Conservation (phyloP, 1,140 invertebrate genomes). For the Saccostrea echinata region DNA sequence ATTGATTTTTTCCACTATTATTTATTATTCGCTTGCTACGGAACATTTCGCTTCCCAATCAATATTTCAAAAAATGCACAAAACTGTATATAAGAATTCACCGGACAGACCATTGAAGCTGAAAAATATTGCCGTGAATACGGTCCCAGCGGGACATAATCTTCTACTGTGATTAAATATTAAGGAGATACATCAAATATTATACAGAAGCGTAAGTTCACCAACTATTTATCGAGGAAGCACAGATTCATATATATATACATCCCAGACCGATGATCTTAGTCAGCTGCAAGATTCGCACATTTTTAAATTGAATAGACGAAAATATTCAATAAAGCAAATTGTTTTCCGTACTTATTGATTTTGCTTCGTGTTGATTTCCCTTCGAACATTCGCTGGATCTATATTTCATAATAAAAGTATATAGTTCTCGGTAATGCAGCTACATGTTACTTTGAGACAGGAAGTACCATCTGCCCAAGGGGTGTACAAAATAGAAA, state of each 20-base stretch:
- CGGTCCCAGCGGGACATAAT: neutral
- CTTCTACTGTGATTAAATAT: conserved; percentile 30
- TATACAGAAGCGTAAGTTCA: neutral
- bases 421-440: conserved; percentile 20
- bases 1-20: conserved; percentile 44
- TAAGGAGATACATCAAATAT: conserved; percentile 19
- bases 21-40: conserved; percentile 40
- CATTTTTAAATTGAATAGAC: conserved; percentile 38
- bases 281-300: conserved; percentile 30
- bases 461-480: conserved; percentile 33
- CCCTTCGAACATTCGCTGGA: neutral
- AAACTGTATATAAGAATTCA: conserved; percentile 12
- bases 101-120: neutral
- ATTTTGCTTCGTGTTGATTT: conserved; percentile 22
- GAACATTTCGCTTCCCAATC: conserved; percentile 32
- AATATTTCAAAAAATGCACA: conserved; percentile 40
- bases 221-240: neutral
- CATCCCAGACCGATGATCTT: neutral
- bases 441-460: conserved; percentile 33
- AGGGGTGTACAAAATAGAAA: conserved; percentile 23
- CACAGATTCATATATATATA: conserved; percentile 14
- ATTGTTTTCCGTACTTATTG: conserved; percentile 7
- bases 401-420: conserved; percentile 38
- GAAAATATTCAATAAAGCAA: conserved; percentile 34
- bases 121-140: conserved; percentile 9